Percentiles rank a stretch among this genome's conserved stretches.
Conservation (phyloP, 2,797 vertebrate genomes). For the Anguilla megastoma region DNA sequence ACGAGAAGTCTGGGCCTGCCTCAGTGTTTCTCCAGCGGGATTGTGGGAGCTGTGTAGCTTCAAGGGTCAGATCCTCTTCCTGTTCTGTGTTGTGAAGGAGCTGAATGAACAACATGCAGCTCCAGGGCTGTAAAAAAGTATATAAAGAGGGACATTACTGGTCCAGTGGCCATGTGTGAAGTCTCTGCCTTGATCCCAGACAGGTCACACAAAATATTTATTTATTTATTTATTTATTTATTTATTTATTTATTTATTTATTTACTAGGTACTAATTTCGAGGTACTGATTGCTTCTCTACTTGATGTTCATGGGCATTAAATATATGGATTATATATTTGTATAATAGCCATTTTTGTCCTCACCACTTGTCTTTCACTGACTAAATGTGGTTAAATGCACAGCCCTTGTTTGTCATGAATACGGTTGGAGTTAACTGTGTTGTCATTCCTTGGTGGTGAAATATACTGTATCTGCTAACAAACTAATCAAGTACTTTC, state of each 20-base stretch:
- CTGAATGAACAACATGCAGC: not conserved
- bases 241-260: too few relatives aligned
- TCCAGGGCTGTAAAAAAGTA: too few relatives aligned
- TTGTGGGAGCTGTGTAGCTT: not conserved
- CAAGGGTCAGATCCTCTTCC: not conserved
- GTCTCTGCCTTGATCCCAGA: too few relatives aligned
- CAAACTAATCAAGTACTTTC: slow-evolving; percentile 30
- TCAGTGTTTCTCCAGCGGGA: not conserved
- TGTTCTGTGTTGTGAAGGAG: not conserved
- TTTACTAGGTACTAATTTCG: too few relatives aligned
- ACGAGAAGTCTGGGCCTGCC: not conserved
- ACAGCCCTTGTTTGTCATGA: not conserved
- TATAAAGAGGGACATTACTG: too few relatives aligned
- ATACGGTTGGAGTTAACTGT: too few relatives aligned
- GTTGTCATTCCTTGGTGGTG: not conserved
- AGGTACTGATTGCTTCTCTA: not conserved
- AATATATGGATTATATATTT: not conserved
- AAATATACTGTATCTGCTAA: not conserved
- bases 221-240: too few relatives aligned
- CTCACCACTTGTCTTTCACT: not conserved
- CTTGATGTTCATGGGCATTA: not conserved
- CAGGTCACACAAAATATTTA: too few relatives aligned
- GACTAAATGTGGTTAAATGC: not conserved
- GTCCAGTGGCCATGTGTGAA: too few relatives aligned
- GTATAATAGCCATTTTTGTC: not conserved